phyloP scores from a whole-genome alignment of 2,113 vertebrate species.

The Dromas ardeola region DNA sequence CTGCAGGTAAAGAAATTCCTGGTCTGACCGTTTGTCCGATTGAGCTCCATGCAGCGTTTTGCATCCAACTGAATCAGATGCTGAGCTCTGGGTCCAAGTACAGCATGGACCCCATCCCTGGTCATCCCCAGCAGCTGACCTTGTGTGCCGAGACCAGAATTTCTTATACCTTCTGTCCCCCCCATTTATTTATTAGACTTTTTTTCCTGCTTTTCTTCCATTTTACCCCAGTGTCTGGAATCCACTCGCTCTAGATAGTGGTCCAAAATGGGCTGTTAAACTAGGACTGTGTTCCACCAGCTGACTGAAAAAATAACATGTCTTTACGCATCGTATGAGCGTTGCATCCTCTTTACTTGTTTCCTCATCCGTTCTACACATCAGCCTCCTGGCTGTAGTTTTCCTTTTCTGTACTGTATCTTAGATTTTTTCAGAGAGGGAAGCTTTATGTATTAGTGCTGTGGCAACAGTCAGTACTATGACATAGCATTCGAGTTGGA shows the following conservation, averaged over 20 bases:
- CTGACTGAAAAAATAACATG: not conserved
- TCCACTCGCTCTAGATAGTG: not conserved
- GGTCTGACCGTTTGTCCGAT: not conserved
- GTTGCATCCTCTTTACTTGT: not conserved
- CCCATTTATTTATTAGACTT: not conserved
- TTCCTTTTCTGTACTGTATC: not conserved
- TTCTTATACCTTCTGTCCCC: not conserved
- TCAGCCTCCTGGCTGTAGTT: not conserved
- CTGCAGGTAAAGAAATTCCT: not conserved
- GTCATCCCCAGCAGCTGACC: not conserved
- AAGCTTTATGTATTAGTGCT: not conserved
- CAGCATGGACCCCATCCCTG: fast-evolving
- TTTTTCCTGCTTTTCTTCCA: not conserved
- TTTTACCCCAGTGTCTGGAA: not conserved
- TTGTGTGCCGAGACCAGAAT: not conserved
- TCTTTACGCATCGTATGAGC: not conserved
- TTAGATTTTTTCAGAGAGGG: not conserved
- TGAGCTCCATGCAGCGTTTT: fast-evolving
- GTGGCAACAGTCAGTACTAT: not conserved
- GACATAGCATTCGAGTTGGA: not conserved
- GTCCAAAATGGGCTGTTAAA: not conserved
- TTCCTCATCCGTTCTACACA: not conserved
- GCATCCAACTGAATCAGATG: not conserved
- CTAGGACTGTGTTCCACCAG: not conserved
- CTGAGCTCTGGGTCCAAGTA: not conserved